Evolutionary conservation across 2,888 invertebrate genomes (phyloP), one percentile per base, ranked within the genome.

Genomic region (Drosophila histrio): DNA sequence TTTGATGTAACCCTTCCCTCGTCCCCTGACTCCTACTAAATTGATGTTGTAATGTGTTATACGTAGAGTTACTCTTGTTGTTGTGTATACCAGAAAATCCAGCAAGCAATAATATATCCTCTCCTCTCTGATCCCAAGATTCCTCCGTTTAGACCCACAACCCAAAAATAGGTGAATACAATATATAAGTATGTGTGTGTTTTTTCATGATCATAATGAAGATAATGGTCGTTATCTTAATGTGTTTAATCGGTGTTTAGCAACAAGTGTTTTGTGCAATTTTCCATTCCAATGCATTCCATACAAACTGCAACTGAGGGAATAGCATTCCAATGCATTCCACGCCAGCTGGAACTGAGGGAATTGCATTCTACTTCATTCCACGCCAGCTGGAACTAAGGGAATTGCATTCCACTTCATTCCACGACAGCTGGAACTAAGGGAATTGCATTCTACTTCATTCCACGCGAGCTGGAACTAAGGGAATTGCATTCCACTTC

Each of bases 21-120:
- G 7, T 11, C 7, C 26, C 30, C 17, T 8, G 30, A 26, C 7
- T 50, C 68, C 86, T 57, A 41, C 13, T 30, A 61, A 74, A 77
- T 82, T 76, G 82, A 82, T 82, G 86, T 82, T 85, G 80, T 81
- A 81, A 79, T 53, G 46, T 68, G 58, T 74, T 57, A 44, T 41
- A 50, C 34, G 60, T 76, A 77, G 70, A 57, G 22, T 39, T 39
- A 39, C 26, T 38, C 47, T 69, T 53, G 50, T 57, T 50, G 61
- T 46, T 39, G 64, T 15, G 32, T 32, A 36, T 38, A 15, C 43
- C 30, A 34, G 53, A 54, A 47, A 38, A 53, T 22, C 39, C 52
- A 53, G 15, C 19, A 62, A 63, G 49, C 50, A 59, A 63, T 54
- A 67, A 4, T 39, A 21, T 13, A 34, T 13, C 34, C 11, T 8